A percentile compares a stretch with the other conserved stretches of the same genome.
Conservation (phyloP, 2,113 vertebrate genomes). For the Scopus umbretta region DNA sequence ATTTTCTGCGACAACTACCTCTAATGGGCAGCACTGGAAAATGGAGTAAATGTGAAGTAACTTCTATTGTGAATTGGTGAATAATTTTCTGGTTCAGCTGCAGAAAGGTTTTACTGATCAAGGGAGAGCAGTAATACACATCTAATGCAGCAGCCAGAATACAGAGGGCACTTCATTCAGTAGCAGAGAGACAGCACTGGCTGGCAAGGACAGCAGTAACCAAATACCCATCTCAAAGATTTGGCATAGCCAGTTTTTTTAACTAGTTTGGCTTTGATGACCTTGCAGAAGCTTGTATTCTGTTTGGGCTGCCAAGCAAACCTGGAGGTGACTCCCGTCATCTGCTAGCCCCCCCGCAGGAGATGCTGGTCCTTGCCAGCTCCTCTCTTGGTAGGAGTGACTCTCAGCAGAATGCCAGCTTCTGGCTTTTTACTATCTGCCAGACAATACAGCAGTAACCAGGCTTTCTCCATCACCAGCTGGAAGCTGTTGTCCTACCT, state of each 20-base stretch:
- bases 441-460: constrained; percentile 9
- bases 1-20: not conserved
- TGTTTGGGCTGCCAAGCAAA: not conserved
- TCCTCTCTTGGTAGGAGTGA: not conserved
- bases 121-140: not conserved
- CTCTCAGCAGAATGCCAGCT: not conserved
- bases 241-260: not conserved
- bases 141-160: not conserved
- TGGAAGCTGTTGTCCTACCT: not conserved
- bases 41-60: not conserved
- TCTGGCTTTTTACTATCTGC: not conserved
- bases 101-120: not conserved
- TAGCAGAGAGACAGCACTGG: not conserved
- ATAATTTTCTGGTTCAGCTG: not conserved
- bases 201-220: not conserved
- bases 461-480: not conserved
- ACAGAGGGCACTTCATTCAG: not conserved
- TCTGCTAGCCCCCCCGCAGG: not conserved
- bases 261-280: not conserved
- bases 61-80: not conserved
- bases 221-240: not conserved
- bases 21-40: not conserved
- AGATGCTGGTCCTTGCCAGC: not conserved
- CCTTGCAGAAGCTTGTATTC: not conserved
- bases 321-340: not conserved